Base-by-base conservation (phyloP, 2,113 vertebrate species). In the Tetrax tetrax region DNA sequence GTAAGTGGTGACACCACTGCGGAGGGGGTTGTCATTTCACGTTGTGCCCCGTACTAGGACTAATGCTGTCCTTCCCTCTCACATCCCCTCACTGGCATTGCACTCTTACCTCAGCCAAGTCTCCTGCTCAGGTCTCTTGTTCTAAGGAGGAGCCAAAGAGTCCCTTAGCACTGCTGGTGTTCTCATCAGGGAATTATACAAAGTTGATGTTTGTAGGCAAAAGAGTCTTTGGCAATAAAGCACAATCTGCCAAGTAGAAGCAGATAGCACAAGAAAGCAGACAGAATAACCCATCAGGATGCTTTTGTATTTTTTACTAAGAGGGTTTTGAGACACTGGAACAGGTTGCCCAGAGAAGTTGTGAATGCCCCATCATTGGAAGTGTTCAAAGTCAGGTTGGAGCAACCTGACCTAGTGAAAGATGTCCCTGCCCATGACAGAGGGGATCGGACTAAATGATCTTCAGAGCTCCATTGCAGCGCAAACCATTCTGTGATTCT, bases 331-430 rank as follows among this genome's bases (percentile, higher is more conserved):
- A 64, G 43, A 0, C 10, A 0, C 41, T 66, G 41, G 20, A 5
- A 21, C 19, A 33, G 18, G 25, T 6, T 82, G 27, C 31, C 7
- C 38, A 9, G 28, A 38, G 50, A 23, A 33, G 43, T 7, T n/a
- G 45, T 85, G 21, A 31, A 0, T 61, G 18, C 7, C 4, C 6
- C 10, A 3, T 54, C n/a, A 3, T 3, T 79, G n/a, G 27, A 0
- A 21, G 14, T 4, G 16, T 53, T 35, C 16, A 18, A 7, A 10
- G 57, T 18, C 43, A 15, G 17, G 28, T 1, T 43, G 16, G 29
- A 48, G 65, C 38, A 43, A 0, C 20, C 60, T 48, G 14, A 1
- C 8, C 3, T 17, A 24, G 47, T 21, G 16, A 20, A 37, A 65
- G 19, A 4, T 68, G 28, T 9, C 41, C 4, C 31, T 71, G 47